phyloP scores from a whole-genome alignment of 2,113 vertebrate species.

The Thomomys bottae region DNA sequence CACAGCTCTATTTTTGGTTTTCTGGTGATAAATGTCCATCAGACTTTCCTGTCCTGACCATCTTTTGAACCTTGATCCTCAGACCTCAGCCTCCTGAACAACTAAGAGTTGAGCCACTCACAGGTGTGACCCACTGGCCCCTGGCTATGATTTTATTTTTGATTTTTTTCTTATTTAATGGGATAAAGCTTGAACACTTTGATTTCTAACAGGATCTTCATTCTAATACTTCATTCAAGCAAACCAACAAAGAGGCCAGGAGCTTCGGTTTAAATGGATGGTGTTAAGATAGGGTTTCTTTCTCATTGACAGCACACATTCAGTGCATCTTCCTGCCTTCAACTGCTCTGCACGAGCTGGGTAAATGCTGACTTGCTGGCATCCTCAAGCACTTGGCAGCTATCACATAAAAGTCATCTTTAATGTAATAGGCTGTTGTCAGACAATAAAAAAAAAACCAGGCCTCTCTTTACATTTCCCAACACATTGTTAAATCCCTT shows the following conservation, averaged over 20 bases:
- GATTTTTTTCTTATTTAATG: not conserved
- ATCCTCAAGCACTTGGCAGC: not conserved
- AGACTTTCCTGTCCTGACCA: too few species aligned
- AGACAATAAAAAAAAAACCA: slow-evolving; percentile 11
- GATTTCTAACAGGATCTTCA: not conserved
- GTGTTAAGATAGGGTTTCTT: not conserved
- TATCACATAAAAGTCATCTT: not conserved
- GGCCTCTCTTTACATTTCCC: slow-evolving; percentile 29
- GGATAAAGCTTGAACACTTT: not conserved
- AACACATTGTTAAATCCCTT: slow-evolving; percentile 21
- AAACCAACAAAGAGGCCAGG: not conserved
- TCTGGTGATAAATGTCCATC: too few species aligned
- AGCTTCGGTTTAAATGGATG: not conserved
- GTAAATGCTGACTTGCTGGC: not conserved
- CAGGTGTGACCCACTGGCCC: too few species aligned
- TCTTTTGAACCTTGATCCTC: too few species aligned
- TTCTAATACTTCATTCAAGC: not conserved
- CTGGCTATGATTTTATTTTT: not conserved
- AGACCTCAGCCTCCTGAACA: too few species aligned
- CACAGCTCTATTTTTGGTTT: too few species aligned
- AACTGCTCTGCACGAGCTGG: not conserved
- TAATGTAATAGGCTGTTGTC: not conserved
- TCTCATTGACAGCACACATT: not conserved
- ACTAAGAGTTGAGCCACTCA: too few species aligned
- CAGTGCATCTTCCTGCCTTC: not conserved